These are phyloP conservation scores for Melierax canorus DNA, from an alignment of 2,113 vertebrate genomes.

Conservation along the genomic window DNA sequence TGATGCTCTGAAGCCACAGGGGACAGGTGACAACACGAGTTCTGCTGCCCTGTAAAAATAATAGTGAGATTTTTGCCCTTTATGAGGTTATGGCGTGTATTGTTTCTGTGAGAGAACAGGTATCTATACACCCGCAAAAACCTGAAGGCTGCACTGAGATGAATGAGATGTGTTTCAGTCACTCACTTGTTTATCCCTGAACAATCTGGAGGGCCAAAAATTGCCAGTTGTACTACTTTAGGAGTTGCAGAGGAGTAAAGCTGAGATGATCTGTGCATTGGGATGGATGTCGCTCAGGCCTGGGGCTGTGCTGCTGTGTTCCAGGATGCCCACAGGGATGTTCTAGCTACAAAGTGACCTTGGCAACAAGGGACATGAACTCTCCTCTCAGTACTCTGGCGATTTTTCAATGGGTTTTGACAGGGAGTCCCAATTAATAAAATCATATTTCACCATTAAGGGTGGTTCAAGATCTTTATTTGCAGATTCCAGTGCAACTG, in stretches of 20 bases:
- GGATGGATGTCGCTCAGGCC: background rate
- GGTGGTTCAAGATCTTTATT: background rate
- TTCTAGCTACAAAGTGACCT: background rate
- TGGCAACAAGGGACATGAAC: background rate
- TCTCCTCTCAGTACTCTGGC: background rate
- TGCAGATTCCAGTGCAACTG: background rate
- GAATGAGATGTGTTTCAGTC: background rate
- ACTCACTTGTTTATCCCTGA: background rate
- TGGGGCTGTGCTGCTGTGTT: background rate
- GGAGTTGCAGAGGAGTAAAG: background rate
- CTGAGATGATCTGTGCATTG: background rate
- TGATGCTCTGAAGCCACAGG: background rate
- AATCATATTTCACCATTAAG: background rate
- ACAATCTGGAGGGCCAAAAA: background rate
- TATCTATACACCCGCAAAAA: background rate
- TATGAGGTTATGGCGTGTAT: background rate
- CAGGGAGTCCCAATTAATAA: background rate
- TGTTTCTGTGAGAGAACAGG: background rate
- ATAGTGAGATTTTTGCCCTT: background rate
- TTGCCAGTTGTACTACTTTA: background rate
- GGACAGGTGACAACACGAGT: background rate
- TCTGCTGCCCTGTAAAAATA: background rate
- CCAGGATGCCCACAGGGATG: background rate
- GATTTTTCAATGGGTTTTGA: constrained; percentile 11
- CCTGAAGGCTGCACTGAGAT: background rate